Evolutionary conservation across 2,888 invertebrate species (phyloP), one percentile per base, ranked within the genome.

Genomic region (Seira musarum): DNA sequence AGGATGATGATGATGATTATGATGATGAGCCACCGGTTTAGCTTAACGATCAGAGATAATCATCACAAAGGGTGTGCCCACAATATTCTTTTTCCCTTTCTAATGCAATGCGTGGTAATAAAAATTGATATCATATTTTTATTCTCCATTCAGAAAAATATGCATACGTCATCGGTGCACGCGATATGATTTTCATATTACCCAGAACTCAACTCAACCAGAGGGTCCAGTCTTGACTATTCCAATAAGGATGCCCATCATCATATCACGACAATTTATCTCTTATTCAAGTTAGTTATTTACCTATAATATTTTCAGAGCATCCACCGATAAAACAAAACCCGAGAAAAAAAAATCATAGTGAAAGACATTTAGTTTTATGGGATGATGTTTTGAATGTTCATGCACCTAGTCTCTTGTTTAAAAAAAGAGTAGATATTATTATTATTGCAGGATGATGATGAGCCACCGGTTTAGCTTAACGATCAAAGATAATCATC

Each of bases 51-150:
- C 25, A 25, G 64, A 67, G 67, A 67, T 67, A 67, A 67, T 67
- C 17, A 67, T 67, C 67, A 67, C 40, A 53, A 53, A 53, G 67
- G 67, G 67, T 67, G 67, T 67, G 67, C 25, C 64, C 21, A 61
- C 61, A 21, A 61, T 61, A 61, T 65, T 65, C 64, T 53, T 17
- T 53, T 17, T 15, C 30, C n/a, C 40, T 40, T n/a, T 40, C 40
- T 40, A n/a, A n/a, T n/a, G n/a, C n/a, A n/a, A n/a, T n/a, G n/a
- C 2, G n/a, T 17, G 53, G 53, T 53, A 30, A 30, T 19, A n/a
- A 65, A 30, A 30, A 65, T 65, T 30, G 19, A 24, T 65, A 19
- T 17, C 65, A 69, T 57, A 69, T 57, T 69, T 70, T 57, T 15
- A 53, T 53, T 30, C 30, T 8, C 8, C 30, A 30, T 30, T 30